These are phyloP conservation scores for Nasonia giraulti DNA, from an alignment of 1,140 invertebrate genomes.

Conservation along the genomic window DNA sequence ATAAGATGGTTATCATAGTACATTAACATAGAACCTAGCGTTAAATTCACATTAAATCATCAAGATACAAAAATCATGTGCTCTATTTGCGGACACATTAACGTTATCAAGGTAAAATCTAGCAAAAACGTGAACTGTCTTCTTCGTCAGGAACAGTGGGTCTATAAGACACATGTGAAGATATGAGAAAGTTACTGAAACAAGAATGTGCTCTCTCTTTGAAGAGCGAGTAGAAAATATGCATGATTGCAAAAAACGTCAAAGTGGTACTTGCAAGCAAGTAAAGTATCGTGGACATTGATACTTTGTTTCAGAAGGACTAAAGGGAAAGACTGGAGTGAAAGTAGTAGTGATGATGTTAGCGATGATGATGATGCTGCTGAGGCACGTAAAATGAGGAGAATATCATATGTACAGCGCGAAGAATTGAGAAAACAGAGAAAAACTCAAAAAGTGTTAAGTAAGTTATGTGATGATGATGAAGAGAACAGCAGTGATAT, in stretches of 20 bases:
- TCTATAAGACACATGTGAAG: slow-evolving; percentile 37
- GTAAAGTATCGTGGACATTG: slow-evolving; percentile 56
- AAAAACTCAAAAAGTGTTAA: slow-evolving; percentile 22
- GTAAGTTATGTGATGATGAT: slow-evolving; percentile 52
- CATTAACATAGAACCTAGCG: slow-evolving; percentile 14
- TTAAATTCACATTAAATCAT: slow-evolving; percentile 7
- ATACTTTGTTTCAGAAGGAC: slow-evolving; percentile 63
- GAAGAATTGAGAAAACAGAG: not conserved
- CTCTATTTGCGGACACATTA: slow-evolving; percentile 23
- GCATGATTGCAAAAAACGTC: slow-evolving; percentile 51
- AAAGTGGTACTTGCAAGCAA: slow-evolving; percentile 50
- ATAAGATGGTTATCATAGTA: slow-evolving; percentile 1
- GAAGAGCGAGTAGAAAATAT: slow-evolving; percentile 53
- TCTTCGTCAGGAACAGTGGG: slow-evolving; percentile 32
- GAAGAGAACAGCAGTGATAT: slow-evolving; percentile 21
- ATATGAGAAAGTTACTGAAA: slow-evolving; percentile 37
- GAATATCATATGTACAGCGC: slow-evolving; percentile 23
- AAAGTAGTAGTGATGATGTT: slow-evolving; percentile 35
- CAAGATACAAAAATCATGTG: slow-evolving; percentile 21
- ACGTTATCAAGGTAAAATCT: slow-evolving; percentile 36
- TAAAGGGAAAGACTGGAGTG: slow-evolving; percentile 50
- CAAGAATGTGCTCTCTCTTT: slow-evolving; percentile 40
- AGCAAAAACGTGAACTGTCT: slow-evolving; percentile 38
- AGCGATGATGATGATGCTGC: slow-evolving; percentile 22
- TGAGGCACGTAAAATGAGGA: slow-evolving; percentile 41